Conservation (phyloP, 2,797 vertebrate genomes). For the Periparus ater region DNA sequence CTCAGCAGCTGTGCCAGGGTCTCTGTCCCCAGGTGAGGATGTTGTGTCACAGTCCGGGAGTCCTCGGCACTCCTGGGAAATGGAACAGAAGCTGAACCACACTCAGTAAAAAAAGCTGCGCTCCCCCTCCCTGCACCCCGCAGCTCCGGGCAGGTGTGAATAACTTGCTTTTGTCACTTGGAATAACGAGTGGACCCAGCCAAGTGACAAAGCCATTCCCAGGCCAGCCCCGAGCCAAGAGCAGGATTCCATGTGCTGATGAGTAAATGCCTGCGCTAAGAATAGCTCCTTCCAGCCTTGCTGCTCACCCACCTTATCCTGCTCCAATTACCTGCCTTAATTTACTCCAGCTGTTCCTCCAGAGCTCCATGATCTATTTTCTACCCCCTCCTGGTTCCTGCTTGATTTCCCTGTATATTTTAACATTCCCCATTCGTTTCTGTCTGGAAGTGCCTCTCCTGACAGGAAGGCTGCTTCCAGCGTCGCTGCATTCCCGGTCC, state of each 20-base stretch:
- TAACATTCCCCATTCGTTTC: not conserved
- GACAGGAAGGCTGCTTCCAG: not conserved
- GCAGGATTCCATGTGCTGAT: not conserved
- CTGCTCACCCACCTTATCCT: conserved; percentile 55
- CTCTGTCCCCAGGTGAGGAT: not conserved
- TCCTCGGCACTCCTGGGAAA: not conserved
- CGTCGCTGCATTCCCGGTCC: not conserved
- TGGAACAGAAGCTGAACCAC: not conserved
- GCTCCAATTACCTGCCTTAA: conserved; percentile 59
- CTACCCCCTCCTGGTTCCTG: conserved; percentile 17
- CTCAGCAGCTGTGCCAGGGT: not conserved
- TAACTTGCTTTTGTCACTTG: not conserved
- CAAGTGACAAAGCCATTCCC: not conserved
- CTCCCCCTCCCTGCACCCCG: rapidly evolving
- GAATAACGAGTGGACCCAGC: not conserved
- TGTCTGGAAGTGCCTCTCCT: conserved; percentile 14
- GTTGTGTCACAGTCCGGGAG: not conserved
- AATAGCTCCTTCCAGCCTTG: conserved; percentile 58
- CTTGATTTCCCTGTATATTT: conserved; percentile 33
- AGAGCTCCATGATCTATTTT: conserved; percentile 36
- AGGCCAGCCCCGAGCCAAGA: conserved; percentile 1
- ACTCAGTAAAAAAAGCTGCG: not conserved
- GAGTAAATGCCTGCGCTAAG: conserved; percentile 44
- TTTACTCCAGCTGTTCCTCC: conserved; percentile 59
- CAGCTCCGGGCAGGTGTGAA: not conserved